Evolutionary conservation across 1,140 invertebrate genomes (phyloP).

Genomic region (Drusus annulatus): DNA sequence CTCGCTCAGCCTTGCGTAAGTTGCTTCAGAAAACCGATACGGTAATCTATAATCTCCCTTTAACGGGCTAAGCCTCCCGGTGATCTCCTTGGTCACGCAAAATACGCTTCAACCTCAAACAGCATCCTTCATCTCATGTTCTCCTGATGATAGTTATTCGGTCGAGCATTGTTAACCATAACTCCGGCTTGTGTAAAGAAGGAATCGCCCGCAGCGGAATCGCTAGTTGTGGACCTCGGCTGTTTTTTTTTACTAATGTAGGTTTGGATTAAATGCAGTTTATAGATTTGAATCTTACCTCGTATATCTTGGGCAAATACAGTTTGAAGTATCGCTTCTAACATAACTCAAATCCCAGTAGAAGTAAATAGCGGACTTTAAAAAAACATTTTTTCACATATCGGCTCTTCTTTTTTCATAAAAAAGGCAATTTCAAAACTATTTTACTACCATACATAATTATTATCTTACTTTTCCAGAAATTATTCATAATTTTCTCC

Average conservation of each 20-base stretch:
- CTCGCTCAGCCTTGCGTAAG: background rate
- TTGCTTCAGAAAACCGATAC: slow-evolving; percentile 15
- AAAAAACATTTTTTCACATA: too few species aligned
- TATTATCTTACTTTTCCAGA: too few species aligned
- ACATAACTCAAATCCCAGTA: too few species aligned
- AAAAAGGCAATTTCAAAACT: too few species aligned
- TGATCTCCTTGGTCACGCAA: slow-evolving; percentile 19
- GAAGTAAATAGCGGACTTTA: too few species aligned
- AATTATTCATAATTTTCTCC: too few species aligned
- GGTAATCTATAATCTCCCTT: background rate
- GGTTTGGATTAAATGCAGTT: too few species aligned
- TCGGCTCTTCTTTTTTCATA: too few species aligned
- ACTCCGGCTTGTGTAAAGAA: slow-evolving; percentile 20
- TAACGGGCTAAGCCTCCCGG: slow-evolving; percentile 1
- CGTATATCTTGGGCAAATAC: too few species aligned
- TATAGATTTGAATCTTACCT: too few species aligned
- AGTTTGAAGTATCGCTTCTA: too few species aligned
- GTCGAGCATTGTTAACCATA: background rate
- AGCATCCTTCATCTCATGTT: slow-evolving; percentile 20
- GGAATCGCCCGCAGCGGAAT: background rate
- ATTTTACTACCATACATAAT: too few species aligned
- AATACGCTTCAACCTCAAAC: background rate
- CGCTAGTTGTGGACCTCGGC: background rate
- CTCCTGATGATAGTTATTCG: slow-evolving; percentile 20
- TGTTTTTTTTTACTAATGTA: background rate